A percentile compares a stretch with the other conserved stretches of the same genome.
phyloP scores from a whole-genome alignment of 2,113 vertebrate species.

The Rissa tridactyla region DNA sequence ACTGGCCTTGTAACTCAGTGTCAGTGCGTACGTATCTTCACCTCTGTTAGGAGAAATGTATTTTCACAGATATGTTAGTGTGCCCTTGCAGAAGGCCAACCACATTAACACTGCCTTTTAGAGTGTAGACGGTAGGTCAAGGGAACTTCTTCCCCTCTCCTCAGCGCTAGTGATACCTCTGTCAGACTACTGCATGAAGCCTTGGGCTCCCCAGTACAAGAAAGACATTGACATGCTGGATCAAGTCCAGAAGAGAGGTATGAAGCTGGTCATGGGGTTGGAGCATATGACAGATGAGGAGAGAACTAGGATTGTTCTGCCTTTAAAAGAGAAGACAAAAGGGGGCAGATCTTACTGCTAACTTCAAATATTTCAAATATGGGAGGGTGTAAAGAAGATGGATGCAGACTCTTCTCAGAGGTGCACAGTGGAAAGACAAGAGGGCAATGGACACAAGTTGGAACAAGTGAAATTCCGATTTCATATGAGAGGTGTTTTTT shows the following conservation, averaged over 20 bases:
- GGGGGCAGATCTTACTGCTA: background rate
- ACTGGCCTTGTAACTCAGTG: background rate
- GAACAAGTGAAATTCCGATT: background rate
- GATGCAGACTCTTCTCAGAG: background rate
- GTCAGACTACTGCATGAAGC: background rate
- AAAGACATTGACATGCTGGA: fast-evolving
- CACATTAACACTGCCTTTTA: background rate
- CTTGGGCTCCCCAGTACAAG: background rate
- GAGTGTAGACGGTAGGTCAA: background rate
- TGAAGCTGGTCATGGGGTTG: background rate
- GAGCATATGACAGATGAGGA: background rate
- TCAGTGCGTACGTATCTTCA: background rate
- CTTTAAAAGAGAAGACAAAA: background rate
- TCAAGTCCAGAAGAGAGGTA: background rate
- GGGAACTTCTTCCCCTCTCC: background rate
- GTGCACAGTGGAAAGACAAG: background rate
- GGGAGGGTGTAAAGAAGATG: background rate
- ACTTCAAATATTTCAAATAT: background rate
- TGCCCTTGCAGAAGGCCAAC: background rate
- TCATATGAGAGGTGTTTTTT: background rate
- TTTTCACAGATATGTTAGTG: background rate
- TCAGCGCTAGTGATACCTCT: background rate
- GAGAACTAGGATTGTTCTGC: background rate
- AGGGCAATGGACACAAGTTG: background rate
- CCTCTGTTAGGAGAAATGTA: background rate